These are phyloP conservation scores for Andrena fulva DNA, from an alignment of 2,888 invertebrate genomes.

Conservation along the genomic window DNA sequence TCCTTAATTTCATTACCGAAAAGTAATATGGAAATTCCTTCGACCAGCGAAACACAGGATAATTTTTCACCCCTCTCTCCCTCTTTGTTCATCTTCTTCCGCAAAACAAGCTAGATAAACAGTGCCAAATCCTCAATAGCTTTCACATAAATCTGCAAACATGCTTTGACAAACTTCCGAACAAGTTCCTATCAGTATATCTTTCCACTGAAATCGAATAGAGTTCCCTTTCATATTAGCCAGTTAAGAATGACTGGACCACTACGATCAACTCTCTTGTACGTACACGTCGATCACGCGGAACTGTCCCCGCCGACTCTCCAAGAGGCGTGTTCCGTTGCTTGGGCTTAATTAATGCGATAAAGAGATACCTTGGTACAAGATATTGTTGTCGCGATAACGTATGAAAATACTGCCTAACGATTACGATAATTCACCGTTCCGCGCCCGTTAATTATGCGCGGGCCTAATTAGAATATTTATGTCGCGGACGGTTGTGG, in stretches of 20 bases:
- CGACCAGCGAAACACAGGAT: background rate
- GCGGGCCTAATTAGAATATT: constrained; percentile 54
- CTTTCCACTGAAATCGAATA: background rate
- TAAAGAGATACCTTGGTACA: constrained; percentile 38
- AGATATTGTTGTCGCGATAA: constrained; percentile 63
- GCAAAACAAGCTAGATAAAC: background rate
- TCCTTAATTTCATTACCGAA: background rate
- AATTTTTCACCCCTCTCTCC: background rate
- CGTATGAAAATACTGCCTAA: constrained; percentile 41
- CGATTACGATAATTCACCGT: constrained; percentile 54
- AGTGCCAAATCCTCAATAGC: background rate
- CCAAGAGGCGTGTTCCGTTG: constrained; percentile 33
- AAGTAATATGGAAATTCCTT: background rate
- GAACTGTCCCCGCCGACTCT: constrained; percentile 19
- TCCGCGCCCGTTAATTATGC: constrained; percentile 44
- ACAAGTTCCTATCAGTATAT: background rate
- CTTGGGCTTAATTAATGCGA: constrained; percentile 55
- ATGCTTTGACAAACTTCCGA: background rate
- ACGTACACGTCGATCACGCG: constrained; percentile 2
- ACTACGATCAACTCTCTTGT: background rate
- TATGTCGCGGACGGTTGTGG: constrained; percentile 22
- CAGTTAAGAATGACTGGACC: constrained; percentile 10
- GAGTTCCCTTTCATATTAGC: background rate
- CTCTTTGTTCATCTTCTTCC: background rate
- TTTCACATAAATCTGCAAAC: background rate